Base-by-base conservation (phyloP, 2,113 vertebrate genomes). In the Vulpes lagopus region DNA sequence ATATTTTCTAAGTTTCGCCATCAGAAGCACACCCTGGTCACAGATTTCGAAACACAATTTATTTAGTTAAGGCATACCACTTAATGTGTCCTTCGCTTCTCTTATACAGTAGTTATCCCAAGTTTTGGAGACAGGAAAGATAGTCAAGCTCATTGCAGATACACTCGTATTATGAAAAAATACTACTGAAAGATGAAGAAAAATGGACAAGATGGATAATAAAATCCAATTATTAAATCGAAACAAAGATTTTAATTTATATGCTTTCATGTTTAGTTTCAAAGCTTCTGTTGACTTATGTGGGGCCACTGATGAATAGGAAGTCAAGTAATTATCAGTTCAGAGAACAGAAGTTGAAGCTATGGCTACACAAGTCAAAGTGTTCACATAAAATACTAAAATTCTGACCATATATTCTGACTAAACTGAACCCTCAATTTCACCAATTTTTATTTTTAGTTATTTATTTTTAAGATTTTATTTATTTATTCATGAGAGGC, bases 121-220 rank as follows among this genome's bases (percentile, higher is more conserved):
- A 35, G 32, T 49, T 95, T 92, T 91, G 32, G 92, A 96, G 60
- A 91, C 62, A 95, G 49, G 67, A 62, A 73, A 74, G 55, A 55
- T 3, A 71, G 51, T 67, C 59, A 85, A 80, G 25, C 3, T 73
- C 27, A 78, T 78, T 95, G 4, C 19, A 55, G n/a, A 32, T 27
- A 43, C 60, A 74, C 14, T 35, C 27, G 65, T 91, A 51, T 74
- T 25, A 12, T 73, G 51, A 69, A 51, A 35, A 96, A 93, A 64
- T 38, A n/a, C 11, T 51, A 27, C 20, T 57, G 64, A 93, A 57
- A 51, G 11, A 23, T 71, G 17, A 78, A 85, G 43, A 95, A 74
- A 89, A 7, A 79, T 23, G 10, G 16, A 82, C 2, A 79, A 96
- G 35, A 74, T 35, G 78, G 71, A 27, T 84, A 20, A 91, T 53